These are phyloP conservation scores for Aphelocoma coerulescens DNA, from an alignment of 2,113 vertebrate genomes.

Conservation along the genomic window DNA sequence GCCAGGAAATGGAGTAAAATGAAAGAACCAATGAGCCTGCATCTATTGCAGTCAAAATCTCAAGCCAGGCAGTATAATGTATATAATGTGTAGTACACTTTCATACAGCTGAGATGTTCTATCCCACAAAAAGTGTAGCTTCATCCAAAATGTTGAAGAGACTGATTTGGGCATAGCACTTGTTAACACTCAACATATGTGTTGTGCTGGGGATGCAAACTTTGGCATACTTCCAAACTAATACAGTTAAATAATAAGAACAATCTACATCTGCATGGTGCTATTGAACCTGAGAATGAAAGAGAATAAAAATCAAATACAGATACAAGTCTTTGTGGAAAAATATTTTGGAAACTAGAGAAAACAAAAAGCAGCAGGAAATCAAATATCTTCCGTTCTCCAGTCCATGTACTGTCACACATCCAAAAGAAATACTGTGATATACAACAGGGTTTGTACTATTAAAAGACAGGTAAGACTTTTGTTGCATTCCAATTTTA, in stretches of 20 bases:
- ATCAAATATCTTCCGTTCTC: neutral
- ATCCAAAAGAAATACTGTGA: neutral
- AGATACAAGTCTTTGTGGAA: neutral
- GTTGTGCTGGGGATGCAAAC: neutral
- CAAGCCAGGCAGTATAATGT: neutral
- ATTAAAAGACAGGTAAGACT: neutral
- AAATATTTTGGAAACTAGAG: neutral
- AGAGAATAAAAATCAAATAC: neutral
- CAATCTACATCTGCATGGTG: neutral
- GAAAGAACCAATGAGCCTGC: neutral
- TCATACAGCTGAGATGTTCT: neutral
- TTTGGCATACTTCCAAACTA: neutral
- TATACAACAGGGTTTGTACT: neutral
- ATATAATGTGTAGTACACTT: neutral
- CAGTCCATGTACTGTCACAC: neutral
- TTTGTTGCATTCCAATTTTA: neutral
- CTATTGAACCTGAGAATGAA: neutral
- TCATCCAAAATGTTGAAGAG: neutral
- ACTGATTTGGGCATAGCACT: neutral
- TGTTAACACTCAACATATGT: accelerated
- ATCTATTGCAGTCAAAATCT: neutral
- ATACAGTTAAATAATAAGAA: neutral
- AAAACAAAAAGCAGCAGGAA: neutral
- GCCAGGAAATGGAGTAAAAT: neutral
- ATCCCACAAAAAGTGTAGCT: neutral